Evolutionary conservation across 2,888 invertebrate genomes (phyloP).

Genomic region (Caenorhabditis angaria): DNA sequence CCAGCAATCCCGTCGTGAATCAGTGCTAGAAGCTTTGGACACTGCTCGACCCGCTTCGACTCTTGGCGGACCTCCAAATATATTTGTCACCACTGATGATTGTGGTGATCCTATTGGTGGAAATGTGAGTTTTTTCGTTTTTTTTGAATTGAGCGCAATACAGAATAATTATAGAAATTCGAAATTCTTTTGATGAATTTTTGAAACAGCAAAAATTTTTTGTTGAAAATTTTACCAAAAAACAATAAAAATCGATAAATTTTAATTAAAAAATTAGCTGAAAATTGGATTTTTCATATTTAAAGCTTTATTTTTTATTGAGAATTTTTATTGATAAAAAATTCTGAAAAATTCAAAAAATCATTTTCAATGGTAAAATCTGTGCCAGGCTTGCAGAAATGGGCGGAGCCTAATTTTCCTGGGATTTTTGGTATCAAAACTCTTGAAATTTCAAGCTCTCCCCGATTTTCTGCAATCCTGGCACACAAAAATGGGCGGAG

Average conservation of each 20-base stretch:
- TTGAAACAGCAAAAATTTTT: neutral
- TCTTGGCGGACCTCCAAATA: slow-evolving; percentile 65
- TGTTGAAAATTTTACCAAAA: neutral
- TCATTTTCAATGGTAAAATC: no score
- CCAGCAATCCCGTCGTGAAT: slow-evolving; percentile 52
- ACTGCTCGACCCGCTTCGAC: slow-evolving; percentile 51
- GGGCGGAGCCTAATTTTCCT: no score
- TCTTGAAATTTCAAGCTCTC: no score
- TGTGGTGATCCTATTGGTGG: slow-evolving; percentile 70
- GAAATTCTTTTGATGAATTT: neutral
- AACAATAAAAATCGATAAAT: neutral
- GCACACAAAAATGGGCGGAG: no score
- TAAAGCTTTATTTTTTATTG: no score
- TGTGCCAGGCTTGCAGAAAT: no score
- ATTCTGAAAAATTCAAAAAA: no score
- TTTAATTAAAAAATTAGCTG: no score
- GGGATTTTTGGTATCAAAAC: no score
- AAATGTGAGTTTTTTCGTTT: slow-evolving; percentile 54
- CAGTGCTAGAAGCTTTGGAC: slow-evolving; percentile 52
- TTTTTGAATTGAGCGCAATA: neutral
- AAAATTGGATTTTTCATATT: neutral
- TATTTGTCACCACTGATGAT: slow-evolving; percentile 70
- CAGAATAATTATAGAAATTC: neutral
- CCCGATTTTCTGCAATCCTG: no score
- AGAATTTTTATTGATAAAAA: no score